These are phyloP conservation scores for Pimpla rufipes DNA, from an alignment of 2,888 invertebrate species.

Conservation along the genomic window DNA sequence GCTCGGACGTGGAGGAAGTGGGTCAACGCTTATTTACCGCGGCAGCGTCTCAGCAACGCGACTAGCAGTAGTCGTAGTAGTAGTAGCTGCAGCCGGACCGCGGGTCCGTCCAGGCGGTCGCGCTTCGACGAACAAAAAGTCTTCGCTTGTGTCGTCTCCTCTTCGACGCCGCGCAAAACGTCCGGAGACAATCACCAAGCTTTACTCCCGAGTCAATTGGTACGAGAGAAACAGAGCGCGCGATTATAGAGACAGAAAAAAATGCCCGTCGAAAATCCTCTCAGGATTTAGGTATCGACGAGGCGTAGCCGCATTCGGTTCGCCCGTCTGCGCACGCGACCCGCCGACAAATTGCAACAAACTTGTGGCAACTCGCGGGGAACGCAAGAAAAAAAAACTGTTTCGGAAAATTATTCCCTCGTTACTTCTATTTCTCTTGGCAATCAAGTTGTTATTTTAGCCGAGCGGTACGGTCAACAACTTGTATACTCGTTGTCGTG, in stretches of 20 bases:
- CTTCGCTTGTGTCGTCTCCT: slow-evolving; percentile 55
- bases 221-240: slow-evolving; percentile 77
- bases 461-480: neutral
- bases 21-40: slow-evolving; percentile 74
- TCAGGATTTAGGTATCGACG: neutral
- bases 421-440: neutral
- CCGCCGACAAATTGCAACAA: slow-evolving; percentile 6
- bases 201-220: slow-evolving; percentile 55
- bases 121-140: slow-evolving; percentile 68
- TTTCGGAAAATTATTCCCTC: neutral
- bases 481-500: slow-evolving; percentile 2
- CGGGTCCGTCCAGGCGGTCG: neutral
- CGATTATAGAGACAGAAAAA: slow-evolving; percentile 55
- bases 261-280: slow-evolving; percentile 31
- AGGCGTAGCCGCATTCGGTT: neutral
- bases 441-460: slow-evolving; percentile 13
- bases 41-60: slow-evolving; percentile 57
- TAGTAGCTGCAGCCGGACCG: neutral
- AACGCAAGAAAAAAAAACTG: neutral
- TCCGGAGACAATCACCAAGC: slow-evolving; percentile 62
- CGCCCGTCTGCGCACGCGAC: slow-evolving; percentile 39
- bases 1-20: slow-evolving; percentile 72
- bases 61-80: neutral
- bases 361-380: neutral
- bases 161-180: slow-evolving; percentile 69